These are phyloP conservation scores for Cremastinae sp. DNA, from an alignment of 2,888 invertebrate species.

Conservation along the genomic window DNA sequence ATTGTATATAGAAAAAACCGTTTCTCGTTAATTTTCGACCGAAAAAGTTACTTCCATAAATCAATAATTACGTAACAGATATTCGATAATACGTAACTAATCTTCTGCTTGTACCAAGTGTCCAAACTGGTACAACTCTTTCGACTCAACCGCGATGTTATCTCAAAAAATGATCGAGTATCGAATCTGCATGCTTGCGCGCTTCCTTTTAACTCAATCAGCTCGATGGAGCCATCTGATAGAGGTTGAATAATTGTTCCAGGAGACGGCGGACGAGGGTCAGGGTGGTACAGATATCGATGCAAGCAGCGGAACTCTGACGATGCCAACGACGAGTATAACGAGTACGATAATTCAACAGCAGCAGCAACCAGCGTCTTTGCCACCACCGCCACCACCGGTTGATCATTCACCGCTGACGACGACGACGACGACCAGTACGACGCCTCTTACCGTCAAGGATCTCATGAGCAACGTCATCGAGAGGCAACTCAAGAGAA, in stretches of 20 bases:
- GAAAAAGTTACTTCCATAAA: too few species aligned
- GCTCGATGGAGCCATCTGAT: slow-evolving; percentile 78
- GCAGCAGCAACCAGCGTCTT: slow-evolving; percentile 61
- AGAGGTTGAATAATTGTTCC: slow-evolving; percentile 78
- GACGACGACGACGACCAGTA: slow-evolving; percentile 73
- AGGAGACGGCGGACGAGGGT: slow-evolving; percentile 93
- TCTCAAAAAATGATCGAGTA: too few species aligned
- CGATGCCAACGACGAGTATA: slow-evolving; percentile 70
- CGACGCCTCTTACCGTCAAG: slow-evolving; percentile 87
- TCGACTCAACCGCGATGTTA: too few species aligned
- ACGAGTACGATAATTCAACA: slow-evolving; percentile 63
- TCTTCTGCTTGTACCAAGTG: too few species aligned
- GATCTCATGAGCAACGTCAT: slow-evolving; percentile 92
- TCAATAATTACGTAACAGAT: too few species aligned
- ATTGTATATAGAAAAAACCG: too few species aligned
- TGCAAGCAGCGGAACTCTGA: slow-evolving; percentile 72
- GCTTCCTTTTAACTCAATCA: slow-evolving; percentile 59
- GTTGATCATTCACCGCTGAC: slow-evolving; percentile 72
- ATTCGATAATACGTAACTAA: too few species aligned
- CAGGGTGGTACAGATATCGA: slow-evolving; percentile 81
- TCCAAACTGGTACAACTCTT: too few species aligned
- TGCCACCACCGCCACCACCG: slow-evolving; percentile 63
- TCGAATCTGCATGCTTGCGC: slow-evolving; percentile 32
- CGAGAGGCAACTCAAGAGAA: slow-evolving; percentile 88
- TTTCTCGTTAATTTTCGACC: too few species aligned